Evolutionary conservation across 2,888 invertebrate species (phyloP).

Genomic region (Oeneis ivallda): DNA sequence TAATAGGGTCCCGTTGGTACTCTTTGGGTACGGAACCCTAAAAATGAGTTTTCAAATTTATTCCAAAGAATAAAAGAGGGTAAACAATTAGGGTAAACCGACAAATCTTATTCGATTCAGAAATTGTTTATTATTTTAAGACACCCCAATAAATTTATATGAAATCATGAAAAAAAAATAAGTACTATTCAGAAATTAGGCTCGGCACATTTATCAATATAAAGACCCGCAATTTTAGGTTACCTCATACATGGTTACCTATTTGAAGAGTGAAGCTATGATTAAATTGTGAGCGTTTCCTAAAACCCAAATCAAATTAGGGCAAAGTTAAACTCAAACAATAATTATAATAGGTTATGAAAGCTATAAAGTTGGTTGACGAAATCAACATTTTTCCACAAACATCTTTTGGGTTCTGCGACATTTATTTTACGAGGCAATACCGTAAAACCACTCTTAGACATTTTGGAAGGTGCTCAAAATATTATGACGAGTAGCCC

Average conservation of each 20-base stretch:
- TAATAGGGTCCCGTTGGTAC: too few relatives aligned
- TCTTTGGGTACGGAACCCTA: too few relatives aligned
- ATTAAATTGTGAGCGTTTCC: too few relatives aligned
- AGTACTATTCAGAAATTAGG: neutral
- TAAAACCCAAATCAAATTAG: neutral
- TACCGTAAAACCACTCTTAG: constrained; percentile 6
- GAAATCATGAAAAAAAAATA: too few relatives aligned
- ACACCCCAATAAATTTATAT: too few relatives aligned
- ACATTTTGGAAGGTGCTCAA: constrained; percentile 3
- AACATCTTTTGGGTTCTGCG: constrained; percentile 12
- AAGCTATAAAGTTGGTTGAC: neutral
- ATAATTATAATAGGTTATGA: neutral
- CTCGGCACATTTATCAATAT: neutral
- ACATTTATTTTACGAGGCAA: constrained; percentile 16
- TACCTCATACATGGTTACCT: too few relatives aligned
- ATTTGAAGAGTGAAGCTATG: neutral
- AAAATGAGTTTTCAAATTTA: constrained; percentile 25
- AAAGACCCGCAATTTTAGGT: too few relatives aligned
- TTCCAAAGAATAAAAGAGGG: too few relatives aligned
- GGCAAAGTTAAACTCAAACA: neutral
- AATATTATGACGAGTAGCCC: neutral
- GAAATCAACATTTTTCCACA: constrained; percentile 9
- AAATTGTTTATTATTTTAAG: too few relatives aligned
- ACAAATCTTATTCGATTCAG: neutral
- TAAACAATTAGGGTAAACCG: neutral